Conservation (phyloP, 1,140 invertebrate genomes). For the Drosophila triauraria region DNA sequence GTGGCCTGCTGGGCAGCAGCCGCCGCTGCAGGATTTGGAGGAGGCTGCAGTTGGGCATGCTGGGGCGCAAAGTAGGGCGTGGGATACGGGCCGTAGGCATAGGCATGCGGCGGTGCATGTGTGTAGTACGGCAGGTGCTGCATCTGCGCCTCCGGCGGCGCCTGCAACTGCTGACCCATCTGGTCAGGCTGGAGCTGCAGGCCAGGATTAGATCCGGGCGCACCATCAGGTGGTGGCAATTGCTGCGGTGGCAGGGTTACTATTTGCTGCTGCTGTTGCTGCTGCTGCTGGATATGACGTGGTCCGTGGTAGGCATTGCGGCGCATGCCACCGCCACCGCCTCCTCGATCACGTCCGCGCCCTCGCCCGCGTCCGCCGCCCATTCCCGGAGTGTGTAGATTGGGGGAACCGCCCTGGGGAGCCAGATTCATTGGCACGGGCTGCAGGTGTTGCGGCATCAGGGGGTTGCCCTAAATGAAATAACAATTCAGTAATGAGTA, state of each 20-base stretch:
- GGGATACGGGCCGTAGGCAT: constrained; percentile 67
- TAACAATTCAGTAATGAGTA: too few species aligned
- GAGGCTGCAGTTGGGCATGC: constrained; percentile 60
- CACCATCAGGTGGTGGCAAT: constrained; percentile 44
- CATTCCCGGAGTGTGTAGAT: constrained; percentile 48
- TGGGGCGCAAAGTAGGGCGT: constrained; percentile 67
- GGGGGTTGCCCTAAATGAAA: constrained; percentile 50
- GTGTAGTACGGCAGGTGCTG: constrained; percentile 67
- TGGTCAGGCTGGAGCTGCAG: constrained; percentile 63
- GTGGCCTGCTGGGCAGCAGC: constrained; percentile 73
- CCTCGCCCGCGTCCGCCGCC: constrained; percentile 36
- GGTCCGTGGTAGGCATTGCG: constrained; percentile 67
- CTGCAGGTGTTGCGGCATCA: constrained; percentile 64
- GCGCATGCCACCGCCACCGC: constrained; percentile 52
- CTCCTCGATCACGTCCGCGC: constrained; percentile 52
- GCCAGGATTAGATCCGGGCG: constrained; percentile 35
- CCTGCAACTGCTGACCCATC: constrained; percentile 57
- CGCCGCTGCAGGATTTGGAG: constrained; percentile 54
- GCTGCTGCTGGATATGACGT: constrained; percentile 60
- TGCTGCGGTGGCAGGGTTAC: constrained; percentile 50
- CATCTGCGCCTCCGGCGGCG: constrained; percentile 62
- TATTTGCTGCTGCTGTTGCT: constrained; percentile 42
- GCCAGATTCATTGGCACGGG: constrained; percentile 57
- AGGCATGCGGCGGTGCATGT: constrained; percentile 53
- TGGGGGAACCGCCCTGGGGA: constrained; percentile 48